Base-by-base conservation (phyloP, 2,113 vertebrate genomes). In the Apistogramma diplotaenia region DNA sequence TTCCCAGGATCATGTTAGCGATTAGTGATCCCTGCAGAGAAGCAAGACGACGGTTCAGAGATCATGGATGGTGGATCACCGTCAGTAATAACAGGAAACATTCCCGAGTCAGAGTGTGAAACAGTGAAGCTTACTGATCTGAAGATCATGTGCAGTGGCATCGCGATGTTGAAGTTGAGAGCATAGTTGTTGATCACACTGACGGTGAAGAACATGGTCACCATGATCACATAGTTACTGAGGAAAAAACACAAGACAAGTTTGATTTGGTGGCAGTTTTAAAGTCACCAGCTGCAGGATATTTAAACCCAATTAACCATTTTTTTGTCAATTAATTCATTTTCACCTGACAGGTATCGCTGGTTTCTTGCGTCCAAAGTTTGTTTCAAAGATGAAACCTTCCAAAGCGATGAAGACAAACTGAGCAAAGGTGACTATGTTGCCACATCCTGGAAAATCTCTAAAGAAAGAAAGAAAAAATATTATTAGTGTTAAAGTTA, bases 131-230 rank as follows among this genome's bases (percentile, higher is more conserved):
- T 96, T 89, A 99, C 98, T 5, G 98, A 99, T 97, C 98, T 95
- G 92, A 99, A 99, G 92, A 99, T 99, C 98, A 99, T 99, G 86
- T 99, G 98, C 82, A 99, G 90, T 0, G 98, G 98, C 98, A 99
- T 99, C 33, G 98, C 95, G 0, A 99, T 99, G 88, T 97, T 98
- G 85, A 99, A 96, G 84, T 99, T 99, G 81, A 99, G 96, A 57
- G 98, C 97, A 0, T 99, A 99, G 93, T 99, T 99, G 94, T 99
- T 99, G 83, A 99, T 95, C 87, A 99, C 97, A 0, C 97, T 99
- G 90, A 99, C 95, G 0, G 97, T 96, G 94, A 99, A 99, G 95
- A 99, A 99, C 98, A 99, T 99, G 61, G 96, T 94, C 72, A 99
- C 98, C 98, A 99, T 99, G 53, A 96, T 85, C 19, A 95, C 86